phyloP scores from a whole-genome alignment of 2,888 invertebrate species.

The Melanchra persicariae region DNA sequence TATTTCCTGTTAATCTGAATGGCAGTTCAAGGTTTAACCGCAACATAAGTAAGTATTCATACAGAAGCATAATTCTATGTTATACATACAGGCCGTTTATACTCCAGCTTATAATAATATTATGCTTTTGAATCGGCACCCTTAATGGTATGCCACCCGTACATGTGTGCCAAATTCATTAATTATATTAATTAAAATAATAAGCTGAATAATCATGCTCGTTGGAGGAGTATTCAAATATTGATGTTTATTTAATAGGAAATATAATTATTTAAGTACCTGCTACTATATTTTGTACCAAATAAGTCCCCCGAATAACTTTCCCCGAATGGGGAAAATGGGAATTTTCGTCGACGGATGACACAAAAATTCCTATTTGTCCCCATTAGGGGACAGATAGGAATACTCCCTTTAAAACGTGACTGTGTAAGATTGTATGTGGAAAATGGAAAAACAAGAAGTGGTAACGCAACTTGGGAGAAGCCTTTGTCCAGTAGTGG shows the following conservation, averaged over 20 bases:
- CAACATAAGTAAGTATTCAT: conserved; percentile 3
- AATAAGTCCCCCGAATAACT: too few species aligned
- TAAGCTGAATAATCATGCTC: conserved; percentile 27
- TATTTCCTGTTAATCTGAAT: too few species aligned
- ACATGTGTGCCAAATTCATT: conserved; percentile 33
- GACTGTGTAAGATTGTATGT: background rate
- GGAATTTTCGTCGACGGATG: too few species aligned
- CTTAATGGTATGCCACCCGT: conserved; percentile 12
- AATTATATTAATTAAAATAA: conserved; percentile 53
- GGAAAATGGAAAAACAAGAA: background rate
- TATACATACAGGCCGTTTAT: conserved; percentile 4
- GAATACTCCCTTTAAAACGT: background rate
- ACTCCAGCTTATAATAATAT: conserved; percentile 16
- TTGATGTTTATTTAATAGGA: conserved; percentile 23
- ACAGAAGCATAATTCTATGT: background rate
- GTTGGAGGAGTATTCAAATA: conserved; percentile 20
- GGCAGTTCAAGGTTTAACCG: background rate
- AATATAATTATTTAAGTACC: conserved; percentile 18
- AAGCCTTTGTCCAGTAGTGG: too few species aligned
- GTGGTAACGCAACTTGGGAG: too few species aligned
- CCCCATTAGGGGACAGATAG: too few species aligned
- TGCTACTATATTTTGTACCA: background rate
- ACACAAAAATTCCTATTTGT: too few species aligned
- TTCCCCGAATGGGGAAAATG: too few species aligned
- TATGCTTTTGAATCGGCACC: conserved; percentile 32